Percentiles rank a stretch among this genome's conserved stretches.
Conservation (phyloP, 64 coral and sea anemone species). For the Pachyseris speciosa region DNA sequence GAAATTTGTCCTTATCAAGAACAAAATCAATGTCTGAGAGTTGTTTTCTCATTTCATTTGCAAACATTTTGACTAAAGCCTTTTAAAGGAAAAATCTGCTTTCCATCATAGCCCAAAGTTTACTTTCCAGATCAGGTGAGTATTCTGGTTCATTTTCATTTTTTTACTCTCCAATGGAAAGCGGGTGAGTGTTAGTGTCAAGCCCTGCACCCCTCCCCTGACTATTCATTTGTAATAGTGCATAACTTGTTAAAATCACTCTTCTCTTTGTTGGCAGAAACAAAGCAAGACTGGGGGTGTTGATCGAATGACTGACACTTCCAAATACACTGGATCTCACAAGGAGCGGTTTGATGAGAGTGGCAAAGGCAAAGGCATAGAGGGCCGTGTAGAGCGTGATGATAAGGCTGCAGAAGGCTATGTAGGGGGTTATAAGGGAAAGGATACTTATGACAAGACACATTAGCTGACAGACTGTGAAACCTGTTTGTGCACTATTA, state of each 20-base stretch:
- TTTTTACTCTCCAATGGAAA: too few relatives aligned
- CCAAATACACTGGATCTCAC: slow-evolving; percentile 91
- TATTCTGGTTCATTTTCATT: too few relatives aligned
- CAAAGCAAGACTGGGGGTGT: slow-evolving; percentile 75
- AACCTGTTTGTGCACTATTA: not conserved
- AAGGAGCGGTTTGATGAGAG: slow-evolving; percentile 93
- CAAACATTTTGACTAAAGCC: too few relatives aligned
- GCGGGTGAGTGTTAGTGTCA: too few relatives aligned
- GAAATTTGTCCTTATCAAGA: too few relatives aligned
- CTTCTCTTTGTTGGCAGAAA: slow-evolving; percentile 66
- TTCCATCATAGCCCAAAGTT: too few relatives aligned
- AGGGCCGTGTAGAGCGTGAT: slow-evolving; percentile 83
- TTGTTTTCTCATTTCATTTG: too few relatives aligned
- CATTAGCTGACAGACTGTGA: slow-evolving; percentile 30
- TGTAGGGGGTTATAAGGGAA: slow-evolving; percentile 93
- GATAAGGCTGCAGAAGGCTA: slow-evolving; percentile 76
- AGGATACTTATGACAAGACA: slow-evolving; percentile 82
- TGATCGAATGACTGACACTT: slow-evolving; percentile 89
- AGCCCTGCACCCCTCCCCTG: too few relatives aligned
- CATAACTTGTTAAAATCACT: not conserved
- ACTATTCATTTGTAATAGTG: too few relatives aligned
- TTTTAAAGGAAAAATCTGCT: too few relatives aligned
- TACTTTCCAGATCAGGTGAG: too few relatives aligned
- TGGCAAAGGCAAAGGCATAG: slow-evolving; percentile 92
- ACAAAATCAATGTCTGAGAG: too few relatives aligned